Conservation (phyloP, 1,140 invertebrate genomes). For the Oreohelix idahoensis region DNA sequence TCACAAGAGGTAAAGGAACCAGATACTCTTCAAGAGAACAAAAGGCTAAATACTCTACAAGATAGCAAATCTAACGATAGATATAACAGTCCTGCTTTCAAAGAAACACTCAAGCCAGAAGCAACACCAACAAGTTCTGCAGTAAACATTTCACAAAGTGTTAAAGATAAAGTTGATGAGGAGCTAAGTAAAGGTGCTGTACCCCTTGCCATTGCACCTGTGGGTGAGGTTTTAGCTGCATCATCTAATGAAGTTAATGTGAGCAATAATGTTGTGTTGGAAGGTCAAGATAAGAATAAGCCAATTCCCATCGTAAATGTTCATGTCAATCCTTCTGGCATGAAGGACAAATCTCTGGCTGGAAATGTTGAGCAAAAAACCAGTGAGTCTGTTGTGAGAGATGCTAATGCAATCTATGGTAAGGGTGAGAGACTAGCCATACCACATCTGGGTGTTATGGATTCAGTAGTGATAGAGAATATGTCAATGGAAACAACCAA, state of each 20-base stretch:
- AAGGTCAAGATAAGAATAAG: neutral
- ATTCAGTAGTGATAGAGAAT: neutral
- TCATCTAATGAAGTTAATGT: neutral
- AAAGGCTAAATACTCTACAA: neutral
- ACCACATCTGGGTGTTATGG: neutral
- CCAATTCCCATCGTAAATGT: neutral
- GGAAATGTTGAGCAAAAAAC: neutral
- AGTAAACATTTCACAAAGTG: neutral
- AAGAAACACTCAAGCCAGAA: neutral
- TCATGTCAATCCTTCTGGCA: neutral
- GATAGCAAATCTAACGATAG: neutral
- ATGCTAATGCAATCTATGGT: constrained; percentile 15
- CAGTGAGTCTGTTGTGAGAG: neutral
- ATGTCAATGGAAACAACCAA: neutral
- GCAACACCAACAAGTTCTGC: neutral
- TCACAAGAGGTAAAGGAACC: neutral
- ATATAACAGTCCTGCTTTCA: neutral
- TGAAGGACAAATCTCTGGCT: neutral
- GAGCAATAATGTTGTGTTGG: neutral
- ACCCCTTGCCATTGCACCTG: neutral
- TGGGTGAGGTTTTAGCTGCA: neutral
- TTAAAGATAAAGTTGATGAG: neutral
- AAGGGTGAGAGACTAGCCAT: constrained; percentile 14
- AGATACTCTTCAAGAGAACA: neutral
- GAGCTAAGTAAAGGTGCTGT: neutral